These are phyloP conservation scores for Megaptera novaeangliae DNA, from an alignment of 2,113 vertebrate species.

Conservation along the genomic window DNA sequence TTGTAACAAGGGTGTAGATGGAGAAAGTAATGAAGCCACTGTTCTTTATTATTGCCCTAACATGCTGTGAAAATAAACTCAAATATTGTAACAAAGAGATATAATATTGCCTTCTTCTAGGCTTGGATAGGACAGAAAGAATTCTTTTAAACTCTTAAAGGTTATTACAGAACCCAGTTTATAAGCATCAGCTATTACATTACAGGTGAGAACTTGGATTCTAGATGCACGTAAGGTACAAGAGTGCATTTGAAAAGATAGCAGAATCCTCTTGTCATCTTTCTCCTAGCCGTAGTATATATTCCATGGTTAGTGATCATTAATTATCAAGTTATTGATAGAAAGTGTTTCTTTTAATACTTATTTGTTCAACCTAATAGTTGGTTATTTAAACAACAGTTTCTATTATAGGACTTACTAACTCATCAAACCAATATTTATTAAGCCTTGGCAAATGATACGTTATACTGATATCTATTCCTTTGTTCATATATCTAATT, in stretches of 20 bases:
- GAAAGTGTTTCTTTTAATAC: neutral
- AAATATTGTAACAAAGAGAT: conserved; percentile 60
- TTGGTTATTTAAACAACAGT: neutral
- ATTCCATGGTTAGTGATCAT: neutral
- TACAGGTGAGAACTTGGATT: neutral
- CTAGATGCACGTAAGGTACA: neutral
- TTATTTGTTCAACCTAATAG: neutral
- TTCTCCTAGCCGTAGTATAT: neutral
- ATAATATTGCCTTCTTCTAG: conserved; percentile 52
- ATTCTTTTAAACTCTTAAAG: conserved; percentile 66
- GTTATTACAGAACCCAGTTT: conserved; percentile 64
- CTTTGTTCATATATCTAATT: neutral
- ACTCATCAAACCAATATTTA: neutral
- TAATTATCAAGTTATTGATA: neutral
- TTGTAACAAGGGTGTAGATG: conserved; percentile 43
- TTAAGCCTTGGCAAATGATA: neutral
- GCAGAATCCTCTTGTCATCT: neutral
- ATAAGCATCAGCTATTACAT: neutral
- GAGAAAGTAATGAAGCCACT: conserved; percentile 60
- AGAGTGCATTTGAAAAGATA: neutral
- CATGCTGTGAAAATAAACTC: conserved; percentile 71
- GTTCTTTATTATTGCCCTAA: conserved; percentile 65
- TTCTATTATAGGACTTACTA: neutral
- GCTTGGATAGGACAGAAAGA: conserved; percentile 67
- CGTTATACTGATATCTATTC: neutral